Evolutionary conservation across 2,113 vertebrate genomes (phyloP), one percentile per base, ranked within the genome.

Genomic region (Tichodroma muraria): DNA sequence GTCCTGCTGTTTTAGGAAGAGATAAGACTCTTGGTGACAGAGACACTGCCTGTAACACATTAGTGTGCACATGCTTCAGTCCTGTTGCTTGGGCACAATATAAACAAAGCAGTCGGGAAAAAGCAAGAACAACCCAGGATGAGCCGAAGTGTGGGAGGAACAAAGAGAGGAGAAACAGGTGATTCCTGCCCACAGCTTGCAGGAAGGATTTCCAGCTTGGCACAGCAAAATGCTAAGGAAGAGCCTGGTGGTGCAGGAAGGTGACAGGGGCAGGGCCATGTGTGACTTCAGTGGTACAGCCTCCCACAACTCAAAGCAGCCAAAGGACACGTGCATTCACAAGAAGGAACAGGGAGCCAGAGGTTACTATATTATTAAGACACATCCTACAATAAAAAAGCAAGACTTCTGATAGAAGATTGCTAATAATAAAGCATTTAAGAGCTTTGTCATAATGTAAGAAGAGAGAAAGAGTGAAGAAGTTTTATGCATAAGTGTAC

Each of bases 271-370:
- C 60, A 89, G 60, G 56, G 56, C 63, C 56, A 42, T 28, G 61
- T 1, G 2, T 2, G 2, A 57, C 40, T 88, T 45, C 37, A 52
- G 24, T 27, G 30, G 35, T 5, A 21, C 9, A 2, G 27, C 59
- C 54, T 44, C 17, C n/a, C 60, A 80, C 0, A 2, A 25, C 1
- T 2, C 21, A 47, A 15, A 60, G 50, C 44, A 65, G 45, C 8
- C 4, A 1, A 42, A 70, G 60, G 44, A 76, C 44, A 54, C 5
- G 5, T 3, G 1, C 7, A 71, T 31, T 5, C 68, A 52, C 0
- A 0, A 68, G 45, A 50, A n/a, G 15, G 40, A 68, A 16, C 13
- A 21, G 14, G 15, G 28, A 92, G 16, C 38, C 60, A 82, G n/a
- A 60, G 27, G 18, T 33, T 56, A 71, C 19, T 63, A 9, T 2